Percentiles rank a stretch among this genome's conserved stretches.
Conservation (phyloP, 2,888 invertebrate genomes). For the Andrena bucephala region DNA sequence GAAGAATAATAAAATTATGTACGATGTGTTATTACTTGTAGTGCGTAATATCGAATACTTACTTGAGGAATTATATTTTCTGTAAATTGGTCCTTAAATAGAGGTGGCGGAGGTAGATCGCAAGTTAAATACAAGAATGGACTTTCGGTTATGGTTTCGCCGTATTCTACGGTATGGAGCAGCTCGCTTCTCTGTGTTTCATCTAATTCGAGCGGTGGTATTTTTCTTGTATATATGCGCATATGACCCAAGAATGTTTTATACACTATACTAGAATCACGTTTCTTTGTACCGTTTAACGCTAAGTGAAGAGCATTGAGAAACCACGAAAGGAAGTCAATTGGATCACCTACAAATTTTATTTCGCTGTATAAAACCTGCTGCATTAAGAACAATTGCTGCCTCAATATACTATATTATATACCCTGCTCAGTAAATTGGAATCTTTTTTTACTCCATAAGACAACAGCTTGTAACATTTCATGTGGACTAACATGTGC, state of each 20-base stretch:
- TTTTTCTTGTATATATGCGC: slow-evolving; percentile 95
- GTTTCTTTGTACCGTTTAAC: slow-evolving; percentile 95
- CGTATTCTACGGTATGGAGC: slow-evolving; percentile 93
- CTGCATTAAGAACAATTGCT: background rate
- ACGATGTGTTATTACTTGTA: background rate
- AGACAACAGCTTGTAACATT: slow-evolving; percentile 99
- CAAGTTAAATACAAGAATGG: slow-evolving; percentile 98
- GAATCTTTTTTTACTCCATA: slow-evolving; percentile 98
- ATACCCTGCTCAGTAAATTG: slow-evolving; percentile 99
- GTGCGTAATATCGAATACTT: slow-evolving; percentile 48
- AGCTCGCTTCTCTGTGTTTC: slow-evolving; percentile 94
- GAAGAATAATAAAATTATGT: slow-evolving; percentile 70
- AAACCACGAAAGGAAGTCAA: slow-evolving; percentile 99
- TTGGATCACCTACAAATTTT: slow-evolving; percentile 92
- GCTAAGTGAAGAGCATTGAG: slow-evolving; percentile 98
- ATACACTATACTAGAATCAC: slow-evolving; percentile 96
- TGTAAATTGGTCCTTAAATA: slow-evolving; percentile 98
- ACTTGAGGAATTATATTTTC: slow-evolving; percentile 99
- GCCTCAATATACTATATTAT: slow-evolving; percentile 52
- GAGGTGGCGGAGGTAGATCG: slow-evolving; percentile 98
- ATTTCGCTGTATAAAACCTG: slow-evolving; percentile 1
- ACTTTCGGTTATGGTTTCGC: slow-evolving; percentile 94
- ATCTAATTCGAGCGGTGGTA: slow-evolving; percentile 96
- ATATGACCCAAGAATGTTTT: slow-evolving; percentile 97
- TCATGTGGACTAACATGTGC: slow-evolving; percentile 99